Base-by-base conservation (phyloP, 2,888 invertebrate species). In the Himalopsyche tibetana region DNA sequence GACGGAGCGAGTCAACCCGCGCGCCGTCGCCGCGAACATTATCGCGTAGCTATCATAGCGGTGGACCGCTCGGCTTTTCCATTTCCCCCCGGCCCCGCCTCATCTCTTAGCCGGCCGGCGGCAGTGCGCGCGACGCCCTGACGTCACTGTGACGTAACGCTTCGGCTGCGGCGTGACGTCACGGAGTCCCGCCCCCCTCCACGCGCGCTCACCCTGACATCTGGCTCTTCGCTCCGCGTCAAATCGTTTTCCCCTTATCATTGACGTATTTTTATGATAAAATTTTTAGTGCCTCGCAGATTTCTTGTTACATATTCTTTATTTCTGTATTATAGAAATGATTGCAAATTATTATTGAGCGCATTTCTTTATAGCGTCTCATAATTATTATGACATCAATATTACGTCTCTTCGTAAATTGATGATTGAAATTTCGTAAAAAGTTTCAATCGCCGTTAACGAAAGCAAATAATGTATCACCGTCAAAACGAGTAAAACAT, bases 101-200 rank as follows among this genome's bases (percentile, higher is more conserved):
- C 55, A 28, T 69, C 51, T 12, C 84, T 28, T 51, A 8, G 42
- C 81, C 81, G 81, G 42, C 56, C 74, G 81, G 28, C 51, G 55
- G 84, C 56, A 45, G 81, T 84, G 74, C 74, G 74, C 38, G 74
- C 74, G 74, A 36, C 74, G 74, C 74, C 36, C 74, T 74, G 85
- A 85, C 85, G 85, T 85, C 82, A 82, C 81, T n/a, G 69, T 85
- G 85, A 85, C 85, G 85, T 82, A 85, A 82, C 82, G 69, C 74
- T 38, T 36, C 74, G 74, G 74, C 74, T 74, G 74, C 38, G 74
- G 74, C 69, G 74, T 82, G 82, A 82, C 81, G 85, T 85, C 85
- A 85, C 79, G 74, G 55, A 74, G 74, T 74, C 74, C 74, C 51
- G 40, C 40, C 42, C 82, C 12, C 84, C 74, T 38, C 84, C 63